Conservation (phyloP, 2,113 vertebrate species). For the Turnix velox region DNA sequence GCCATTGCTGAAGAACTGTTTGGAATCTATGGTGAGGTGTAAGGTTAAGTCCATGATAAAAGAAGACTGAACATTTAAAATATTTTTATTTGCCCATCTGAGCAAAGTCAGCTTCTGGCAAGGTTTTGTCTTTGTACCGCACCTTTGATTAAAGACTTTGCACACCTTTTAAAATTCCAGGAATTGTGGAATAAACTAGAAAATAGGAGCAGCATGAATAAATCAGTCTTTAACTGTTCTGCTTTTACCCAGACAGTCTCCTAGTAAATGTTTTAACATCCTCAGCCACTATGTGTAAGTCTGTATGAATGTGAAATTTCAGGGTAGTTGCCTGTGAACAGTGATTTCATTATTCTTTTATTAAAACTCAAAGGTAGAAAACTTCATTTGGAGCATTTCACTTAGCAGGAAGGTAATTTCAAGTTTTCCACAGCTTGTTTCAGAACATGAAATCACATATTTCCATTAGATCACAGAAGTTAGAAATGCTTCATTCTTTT, state of each 20-base stretch:
- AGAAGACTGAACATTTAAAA: neutral
- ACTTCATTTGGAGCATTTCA: neutral
- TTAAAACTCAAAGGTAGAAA: neutral
- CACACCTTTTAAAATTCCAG: neutral
- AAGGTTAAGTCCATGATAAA: neutral
- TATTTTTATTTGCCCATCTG: neutral
- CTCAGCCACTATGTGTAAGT: neutral
- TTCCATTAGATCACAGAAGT: neutral
- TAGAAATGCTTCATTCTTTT: neutral
- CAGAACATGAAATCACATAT: neutral
- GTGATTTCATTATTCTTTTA: neutral
- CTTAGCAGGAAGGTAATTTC: neutral
- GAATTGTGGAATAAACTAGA: neutral
- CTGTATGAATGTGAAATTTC: neutral
- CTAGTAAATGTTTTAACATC: neutral
- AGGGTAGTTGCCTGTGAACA: neutral
- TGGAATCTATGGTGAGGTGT: neutral
- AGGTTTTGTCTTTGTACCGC: neutral
- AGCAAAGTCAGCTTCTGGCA: neutral
- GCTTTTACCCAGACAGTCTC: neutral
- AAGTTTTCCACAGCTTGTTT: neutral
- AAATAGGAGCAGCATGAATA: neutral
- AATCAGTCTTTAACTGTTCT: neutral
- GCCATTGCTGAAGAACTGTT: neutral
- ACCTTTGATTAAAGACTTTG: neutral